Percentiles rank a stretch among this genome's conserved stretches.
Conservation (phyloP, 2,888 invertebrate species). For the Microplitis manilae region DNA sequence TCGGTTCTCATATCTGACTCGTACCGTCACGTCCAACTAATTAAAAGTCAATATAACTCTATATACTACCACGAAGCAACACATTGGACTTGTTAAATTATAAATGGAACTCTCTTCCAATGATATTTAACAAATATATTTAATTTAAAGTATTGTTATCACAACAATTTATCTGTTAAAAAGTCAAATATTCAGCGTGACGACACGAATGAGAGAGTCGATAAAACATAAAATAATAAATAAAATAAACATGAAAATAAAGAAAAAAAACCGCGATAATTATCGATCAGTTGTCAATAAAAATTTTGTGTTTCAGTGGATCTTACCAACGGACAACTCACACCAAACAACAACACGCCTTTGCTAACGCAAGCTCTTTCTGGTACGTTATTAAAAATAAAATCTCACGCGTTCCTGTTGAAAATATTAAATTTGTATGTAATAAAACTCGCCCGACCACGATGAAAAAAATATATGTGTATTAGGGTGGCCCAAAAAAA, state of each 20-base stretch:
- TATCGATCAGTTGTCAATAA: constrained; percentile 74
- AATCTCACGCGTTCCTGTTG: not conserved
- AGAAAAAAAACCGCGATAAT: constrained; percentile 41
- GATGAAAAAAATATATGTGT: no score
- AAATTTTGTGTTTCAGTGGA: constrained; percentile 87
- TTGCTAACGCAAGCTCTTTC: constrained; percentile 95
- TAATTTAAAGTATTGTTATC: not conserved
- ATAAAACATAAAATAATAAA: constrained; percentile 35
- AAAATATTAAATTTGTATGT: no score
- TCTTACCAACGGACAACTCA: constrained; percentile 95
- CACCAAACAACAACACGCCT: constrained; percentile 96
- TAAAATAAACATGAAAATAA: constrained; percentile 23
- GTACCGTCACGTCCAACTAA: constrained; percentile 36
- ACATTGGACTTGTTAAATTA: constrained; percentile 57
- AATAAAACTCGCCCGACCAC: no score
- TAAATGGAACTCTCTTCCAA: constrained; percentile 5
- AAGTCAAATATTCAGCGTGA: constrained; percentile 36
- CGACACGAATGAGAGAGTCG: constrained; percentile 22
- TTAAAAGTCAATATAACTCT: no score
- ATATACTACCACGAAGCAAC: constrained; percentile 57
- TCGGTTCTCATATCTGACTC: constrained; percentile 43
- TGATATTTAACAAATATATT: constrained; percentile 32
- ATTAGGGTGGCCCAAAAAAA: no score
- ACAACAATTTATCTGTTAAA: constrained; percentile 22
- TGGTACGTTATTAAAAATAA: constrained; percentile 78